Base-by-base conservation (phyloP, 2,888 invertebrate genomes). In the Epirrhoe alternata region DNA sequence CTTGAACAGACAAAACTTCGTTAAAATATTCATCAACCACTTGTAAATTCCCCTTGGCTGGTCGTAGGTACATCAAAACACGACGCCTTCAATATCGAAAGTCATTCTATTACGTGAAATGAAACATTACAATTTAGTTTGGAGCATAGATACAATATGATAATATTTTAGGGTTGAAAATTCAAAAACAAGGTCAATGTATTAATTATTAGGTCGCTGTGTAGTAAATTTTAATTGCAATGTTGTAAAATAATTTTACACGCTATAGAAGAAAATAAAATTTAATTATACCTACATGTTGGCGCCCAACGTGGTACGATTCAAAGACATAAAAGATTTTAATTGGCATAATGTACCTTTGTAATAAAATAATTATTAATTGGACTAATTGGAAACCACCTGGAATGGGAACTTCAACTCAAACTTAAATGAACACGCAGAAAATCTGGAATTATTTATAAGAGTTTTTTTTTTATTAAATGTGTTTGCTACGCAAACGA, bases 21-120 rank as follows among this genome's bases (percentile, higher is more conserved):
- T 24, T 50, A 50, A 62, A 50, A 62, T 62, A 62, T 55, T 62
- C 55, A 55, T 62, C 42, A 50, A 38, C 42, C 55, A 56, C 55
- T 62, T 62, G 50, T 62, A 62, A 24, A 62, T 38, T 62, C 55
- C 50, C 12, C 50, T 56, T 50, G 16, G 45, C 35, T 30, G 50
- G 49, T 16, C 47, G 49, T 61, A n/a, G n/a, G n/a, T n/a, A 49
- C 35, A 61, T 61, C 61, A 61, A 54, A 55, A 49, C 24, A 49
- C 49, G 61, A 61, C 54, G 55, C 17, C 49, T 60, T 16, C 31
- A 51, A n/a, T 38, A 59, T 24, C 30, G 42, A 12, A 10, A 17
- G 17, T 51, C 24, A 31, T 54, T 54, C 38, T 54, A 8, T 38
- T 38, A 38, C 17, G 6, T 54, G 35, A 38, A 35, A 54, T 12